Evolutionary conservation across 30 jellyfish, hydroid and myxozoan genomes (phyloP).

Genomic region (Calvadosia cruxmelitensis): DNA sequence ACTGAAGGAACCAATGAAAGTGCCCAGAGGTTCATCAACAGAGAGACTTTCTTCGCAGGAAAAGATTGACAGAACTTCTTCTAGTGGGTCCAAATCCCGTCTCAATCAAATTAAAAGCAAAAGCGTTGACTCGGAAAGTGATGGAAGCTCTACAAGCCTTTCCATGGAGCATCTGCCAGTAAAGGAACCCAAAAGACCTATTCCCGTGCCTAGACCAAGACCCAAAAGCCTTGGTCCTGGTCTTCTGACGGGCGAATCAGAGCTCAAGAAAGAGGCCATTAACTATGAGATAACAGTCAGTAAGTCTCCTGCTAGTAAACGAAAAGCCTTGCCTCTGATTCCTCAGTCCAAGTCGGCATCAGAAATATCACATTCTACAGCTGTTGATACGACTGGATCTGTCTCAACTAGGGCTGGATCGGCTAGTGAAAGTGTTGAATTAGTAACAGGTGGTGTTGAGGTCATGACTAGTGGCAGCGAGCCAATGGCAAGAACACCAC

Average conservation of each 20-base stretch:
- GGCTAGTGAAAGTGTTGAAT: too few relatives aligned
- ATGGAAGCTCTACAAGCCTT: neutral
- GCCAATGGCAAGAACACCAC: neutral
- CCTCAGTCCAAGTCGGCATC: neutral
- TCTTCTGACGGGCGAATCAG: neutral
- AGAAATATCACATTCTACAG: too few relatives aligned
- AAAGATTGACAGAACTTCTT: too few relatives aligned
- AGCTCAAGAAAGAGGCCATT: neutral
- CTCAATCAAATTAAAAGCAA: neutral
- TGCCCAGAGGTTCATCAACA: neutral
- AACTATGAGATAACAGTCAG: neutral
- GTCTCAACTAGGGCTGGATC: too few relatives aligned
- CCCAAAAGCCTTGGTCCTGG: constrained; percentile 1
- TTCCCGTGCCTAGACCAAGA: neutral
- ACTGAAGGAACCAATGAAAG: neutral
- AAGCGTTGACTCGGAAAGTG: neutral
- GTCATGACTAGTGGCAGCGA: neutral
- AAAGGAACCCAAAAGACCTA: neutral
- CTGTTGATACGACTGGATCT: too few relatives aligned
- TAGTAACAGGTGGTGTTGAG: neutral
- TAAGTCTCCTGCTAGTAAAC: neutral
- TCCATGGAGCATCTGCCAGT: neutral
- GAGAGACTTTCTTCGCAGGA: neutral
- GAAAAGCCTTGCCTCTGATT: neutral
- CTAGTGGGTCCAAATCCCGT: too few relatives aligned